Evolutionary conservation across 2,113 vertebrate species (phyloP).

Genomic region (Caretta caretta): DNA sequence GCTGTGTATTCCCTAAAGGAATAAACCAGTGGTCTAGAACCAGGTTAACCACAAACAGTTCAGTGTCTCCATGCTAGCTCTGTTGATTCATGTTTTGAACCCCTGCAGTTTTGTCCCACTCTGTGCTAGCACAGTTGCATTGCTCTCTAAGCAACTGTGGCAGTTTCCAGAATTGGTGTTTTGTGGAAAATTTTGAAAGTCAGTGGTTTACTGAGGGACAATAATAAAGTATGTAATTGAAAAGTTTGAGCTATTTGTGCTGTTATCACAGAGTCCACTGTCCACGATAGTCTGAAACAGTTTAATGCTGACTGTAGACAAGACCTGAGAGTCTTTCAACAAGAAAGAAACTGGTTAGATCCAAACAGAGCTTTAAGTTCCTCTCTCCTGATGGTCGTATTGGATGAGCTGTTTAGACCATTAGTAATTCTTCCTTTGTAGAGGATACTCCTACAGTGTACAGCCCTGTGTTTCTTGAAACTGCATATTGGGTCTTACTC

Average conservation of each 20-base stretch:
- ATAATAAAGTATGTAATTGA: neutral
- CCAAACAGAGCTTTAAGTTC: neutral
- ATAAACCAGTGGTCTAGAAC: accelerated
- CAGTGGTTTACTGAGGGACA: neutral
- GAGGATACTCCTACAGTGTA: neutral
- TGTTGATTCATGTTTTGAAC: neutral
- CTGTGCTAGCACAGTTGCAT: neutral
- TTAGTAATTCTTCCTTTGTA: neutral
- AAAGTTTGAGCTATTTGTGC: neutral
- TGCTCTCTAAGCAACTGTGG: neutral
- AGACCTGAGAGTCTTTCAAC: neutral
- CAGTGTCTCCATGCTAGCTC: accelerated
- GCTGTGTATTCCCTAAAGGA: neutral
- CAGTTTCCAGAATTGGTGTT: neutral
- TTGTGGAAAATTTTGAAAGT: neutral
- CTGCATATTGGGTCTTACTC: neutral
- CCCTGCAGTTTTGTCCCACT: neutral
- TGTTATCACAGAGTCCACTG: neutral
- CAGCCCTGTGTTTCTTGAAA: neutral
- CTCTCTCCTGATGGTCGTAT: neutral
- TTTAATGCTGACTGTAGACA: neutral
- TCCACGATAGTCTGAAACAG: neutral
- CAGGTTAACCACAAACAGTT: neutral
- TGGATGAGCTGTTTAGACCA: neutral
- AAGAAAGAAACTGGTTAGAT: neutral